A percentile compares a stretch with the other conserved stretches of the same genome.
Evolutionary conservation across 2,888 invertebrate genomes (phyloP).

Genomic region (Bibio marci): DNA sequence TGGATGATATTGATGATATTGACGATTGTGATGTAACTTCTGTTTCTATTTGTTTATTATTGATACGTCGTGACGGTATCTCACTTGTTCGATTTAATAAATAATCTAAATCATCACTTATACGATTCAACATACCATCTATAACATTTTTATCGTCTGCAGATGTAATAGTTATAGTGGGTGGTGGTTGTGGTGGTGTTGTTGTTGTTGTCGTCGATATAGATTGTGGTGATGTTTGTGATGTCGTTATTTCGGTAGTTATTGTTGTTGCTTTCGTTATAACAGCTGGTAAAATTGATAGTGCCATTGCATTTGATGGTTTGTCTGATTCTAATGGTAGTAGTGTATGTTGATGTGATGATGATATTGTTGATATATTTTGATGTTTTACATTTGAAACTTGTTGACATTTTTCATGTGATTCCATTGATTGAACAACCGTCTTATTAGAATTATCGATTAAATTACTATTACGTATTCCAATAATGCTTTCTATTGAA

Average conservation of each 20-base stretch:
- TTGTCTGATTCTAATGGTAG: no score
- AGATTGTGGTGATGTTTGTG: background rate
- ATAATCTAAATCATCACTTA: conserved; percentile 68
- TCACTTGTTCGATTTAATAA: conserved; percentile 48
- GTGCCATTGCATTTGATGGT: no score
- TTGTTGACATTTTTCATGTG: no score
- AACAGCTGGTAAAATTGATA: background rate
- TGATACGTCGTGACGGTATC: conserved; percentile 7
- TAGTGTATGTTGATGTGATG: no score
- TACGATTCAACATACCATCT: conserved; percentile 58
- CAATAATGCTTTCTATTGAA: conserved; percentile 24
- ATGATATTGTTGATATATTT: conserved; percentile 17
- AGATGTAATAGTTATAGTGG: conserved; percentile 1
- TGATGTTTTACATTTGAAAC: conserved; percentile 11
- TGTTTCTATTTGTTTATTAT: background rate
- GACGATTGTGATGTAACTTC: background rate
- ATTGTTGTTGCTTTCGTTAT: background rate
- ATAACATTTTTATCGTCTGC: conserved; percentile 16
- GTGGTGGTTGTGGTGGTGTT: conserved; percentile 6
- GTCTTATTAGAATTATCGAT: background rate
- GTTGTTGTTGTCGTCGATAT: background rate
- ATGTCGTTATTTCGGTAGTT: background rate
- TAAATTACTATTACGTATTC: conserved; percentile 19
- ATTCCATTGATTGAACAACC: no score
- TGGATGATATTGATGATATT: background rate